Evolutionary conservation across 64 coral and sea anemone genomes (phyloP), one percentile per base, ranked within the genome.

Genomic region (Pocillopora damicornis): DNA sequence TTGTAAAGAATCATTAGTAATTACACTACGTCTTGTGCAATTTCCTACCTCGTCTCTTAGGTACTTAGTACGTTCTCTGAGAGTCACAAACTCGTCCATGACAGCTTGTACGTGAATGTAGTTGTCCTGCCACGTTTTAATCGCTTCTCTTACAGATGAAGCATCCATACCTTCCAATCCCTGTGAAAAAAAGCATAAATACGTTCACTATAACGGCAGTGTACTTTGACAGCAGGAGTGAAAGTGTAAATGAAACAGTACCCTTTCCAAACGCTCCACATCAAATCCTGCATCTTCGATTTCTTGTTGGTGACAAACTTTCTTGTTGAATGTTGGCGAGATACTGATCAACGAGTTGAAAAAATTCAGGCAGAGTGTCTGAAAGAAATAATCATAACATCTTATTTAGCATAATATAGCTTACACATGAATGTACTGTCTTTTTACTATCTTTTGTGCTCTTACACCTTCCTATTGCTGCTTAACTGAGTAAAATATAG

Each of bases 231-330:
- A 51, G 7, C 3, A 51, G 42, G 7, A 51, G 42, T 4, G 42
- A 51, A 51, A 51, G 42, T 51, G 42, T 51, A 51, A 51, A 51
- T 51, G 7, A 51, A 4, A 51, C 42, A 51, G 30, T 91, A 99
- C 96, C 90, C 92, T 75, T 77, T 99, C 96, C 80, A 93, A 15
- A 57, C 87, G 82, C 79, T 99, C 93, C 82, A 89, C 80, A 85
- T 94, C 93, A 66, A 99, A 86, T 22, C 96, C 96, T 69, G 96
- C 96, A 79, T 92, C 88, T 26, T 92, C 90, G 59, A 99, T 87
- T 60, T 99, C 93, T 76, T 99, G 96, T 37, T 99, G 96, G 74
- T 99, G 93, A 30, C 88, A 99, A 13, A 99, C 93, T 77, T 94
- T 94, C 60, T 87, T 75, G 74, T 99, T 99, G 87, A 95, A 99